phyloP scores from a whole-genome alignment of 2,113 vertebrate species.

The Hippocampus barbouri region DNA sequence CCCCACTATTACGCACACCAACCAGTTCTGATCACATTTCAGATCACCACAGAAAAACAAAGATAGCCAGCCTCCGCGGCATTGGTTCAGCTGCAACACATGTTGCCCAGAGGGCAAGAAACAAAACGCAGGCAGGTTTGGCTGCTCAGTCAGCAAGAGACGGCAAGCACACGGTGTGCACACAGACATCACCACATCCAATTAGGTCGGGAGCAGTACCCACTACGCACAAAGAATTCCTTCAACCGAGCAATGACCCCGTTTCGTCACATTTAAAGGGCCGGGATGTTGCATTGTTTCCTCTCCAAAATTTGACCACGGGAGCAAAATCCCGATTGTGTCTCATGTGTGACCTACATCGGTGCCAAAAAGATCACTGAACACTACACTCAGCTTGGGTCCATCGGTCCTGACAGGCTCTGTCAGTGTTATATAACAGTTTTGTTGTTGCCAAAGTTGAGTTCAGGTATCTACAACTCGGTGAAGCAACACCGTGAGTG shows the following conservation, averaged over 20 bases:
- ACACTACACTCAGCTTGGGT: constrained; percentile 20
- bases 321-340: background rate
- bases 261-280: constrained; percentile 9
- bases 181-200: constrained; percentile 53
- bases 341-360: constrained; percentile 11
- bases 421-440: constrained; percentile 44
- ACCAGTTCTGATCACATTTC: constrained; percentile 68
- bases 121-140: constrained; percentile 71
- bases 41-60: constrained; percentile 68
- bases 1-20: constrained; percentile 36
- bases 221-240: constrained; percentile 52
- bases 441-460: constrained; percentile 45
- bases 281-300: background rate
- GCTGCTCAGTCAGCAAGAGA: constrained; percentile 70
- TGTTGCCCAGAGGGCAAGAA: constrained; percentile 52
- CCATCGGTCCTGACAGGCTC: constrained; percentile 26
- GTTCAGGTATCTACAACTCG: constrained; percentile 34
- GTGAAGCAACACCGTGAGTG: constrained; percentile 40
- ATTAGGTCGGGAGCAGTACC: constrained; percentile 45
- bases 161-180: constrained; percentile 50
- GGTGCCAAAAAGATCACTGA: constrained; percentile 45
- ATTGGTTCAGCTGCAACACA: constrained; percentile 54
- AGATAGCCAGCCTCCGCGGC: constrained; percentile 62
- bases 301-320: background rate
- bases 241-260: constrained; percentile 34